These are phyloP conservation scores for Portevinia maculata DNA, from an alignment of 2,888 invertebrate species.

Conservation along the genomic window DNA sequence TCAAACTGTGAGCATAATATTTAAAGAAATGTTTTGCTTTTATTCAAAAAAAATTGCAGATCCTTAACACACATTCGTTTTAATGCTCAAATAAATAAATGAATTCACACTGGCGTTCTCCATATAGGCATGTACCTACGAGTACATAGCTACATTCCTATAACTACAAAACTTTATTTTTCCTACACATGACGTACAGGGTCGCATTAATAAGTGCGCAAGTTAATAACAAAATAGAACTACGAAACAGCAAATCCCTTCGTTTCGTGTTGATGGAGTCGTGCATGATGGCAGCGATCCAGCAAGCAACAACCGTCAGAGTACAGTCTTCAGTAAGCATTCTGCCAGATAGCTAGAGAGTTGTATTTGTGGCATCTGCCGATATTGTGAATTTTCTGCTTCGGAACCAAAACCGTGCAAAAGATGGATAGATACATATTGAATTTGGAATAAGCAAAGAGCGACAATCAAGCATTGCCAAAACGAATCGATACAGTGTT, in stretches of 20 bases:
- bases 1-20: too few species aligned
- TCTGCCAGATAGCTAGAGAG: slow-evolving; percentile 10
- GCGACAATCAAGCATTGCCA: slow-evolving; percentile 39
- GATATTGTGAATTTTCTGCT: slow-evolving; percentile 30
- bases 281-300: slow-evolving; percentile 20
- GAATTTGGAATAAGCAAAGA: slow-evolving; percentile 23
- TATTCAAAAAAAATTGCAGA: too few species aligned
- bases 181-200: too few species aligned
- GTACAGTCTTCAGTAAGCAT: slow-evolving; percentile 29
- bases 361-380: slow-evolving; percentile 27
- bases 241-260: slow-evolving; percentile 2
- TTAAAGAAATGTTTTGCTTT: too few species aligned
- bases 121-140: too few species aligned
- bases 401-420: slow-evolving; percentile 9
- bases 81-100: too few species aligned
- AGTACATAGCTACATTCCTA: too few species aligned
- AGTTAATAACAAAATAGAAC: slow-evolving; percentile 3
- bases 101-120: too few species aligned
- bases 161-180: too few species aligned
- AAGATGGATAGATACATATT: not conserved
- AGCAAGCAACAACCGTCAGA: slow-evolving; percentile 28
- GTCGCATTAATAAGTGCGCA: slow-evolving; percentile 4
- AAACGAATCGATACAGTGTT: slow-evolving; percentile 39
- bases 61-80: too few species aligned
- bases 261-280: slow-evolving; percentile 12